Percentiles rank a stretch among this genome's conserved stretches.
These are phyloP conservation scores for Myotis planiceps DNA, from an alignment of 2,797 vertebrate genomes.

Conservation along the genomic window DNA sequence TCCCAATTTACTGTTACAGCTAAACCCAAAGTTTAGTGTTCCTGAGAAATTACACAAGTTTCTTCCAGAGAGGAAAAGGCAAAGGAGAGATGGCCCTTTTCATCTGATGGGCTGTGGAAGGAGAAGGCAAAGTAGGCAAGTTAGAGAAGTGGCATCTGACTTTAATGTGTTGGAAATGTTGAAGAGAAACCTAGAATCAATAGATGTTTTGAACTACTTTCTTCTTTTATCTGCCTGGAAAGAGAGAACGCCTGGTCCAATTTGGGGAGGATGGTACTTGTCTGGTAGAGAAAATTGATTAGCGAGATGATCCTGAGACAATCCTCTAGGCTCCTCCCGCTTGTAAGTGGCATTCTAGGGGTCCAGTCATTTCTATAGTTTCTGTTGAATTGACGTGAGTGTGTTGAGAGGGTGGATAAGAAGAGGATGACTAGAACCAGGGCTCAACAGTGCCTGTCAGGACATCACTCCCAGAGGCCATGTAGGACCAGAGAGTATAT, in stretches of 20 bases:
- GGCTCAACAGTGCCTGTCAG: neutral
- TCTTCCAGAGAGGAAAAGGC: neutral
- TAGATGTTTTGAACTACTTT: neutral
- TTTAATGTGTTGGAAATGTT: neutral
- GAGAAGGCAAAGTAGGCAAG: neutral
- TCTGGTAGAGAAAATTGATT: neutral
- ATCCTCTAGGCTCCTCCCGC: too few species aligned
- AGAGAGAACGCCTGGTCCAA: neutral
- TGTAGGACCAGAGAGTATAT: accelerated
- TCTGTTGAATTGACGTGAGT: neutral
- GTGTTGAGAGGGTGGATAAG: neutral
- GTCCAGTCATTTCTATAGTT: neutral
- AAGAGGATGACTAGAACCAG: neutral
- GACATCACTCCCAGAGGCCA: neutral
- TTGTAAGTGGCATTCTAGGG: neutral
- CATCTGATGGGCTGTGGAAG: neutral
- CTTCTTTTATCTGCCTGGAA: neutral
- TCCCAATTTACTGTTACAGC: neutral
- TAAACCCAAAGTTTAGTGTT: neutral
- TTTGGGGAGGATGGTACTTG: neutral
- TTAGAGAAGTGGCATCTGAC: neutral
- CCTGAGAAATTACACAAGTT: neutral
- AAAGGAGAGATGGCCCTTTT: neutral
- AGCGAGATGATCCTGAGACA: neutral
- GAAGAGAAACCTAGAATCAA: neutral